A percentile compares a stretch with the other conserved stretches of the same genome.
Conservation (phyloP, 1,140 invertebrate species). For the Neocloeon triangulifer region DNA sequence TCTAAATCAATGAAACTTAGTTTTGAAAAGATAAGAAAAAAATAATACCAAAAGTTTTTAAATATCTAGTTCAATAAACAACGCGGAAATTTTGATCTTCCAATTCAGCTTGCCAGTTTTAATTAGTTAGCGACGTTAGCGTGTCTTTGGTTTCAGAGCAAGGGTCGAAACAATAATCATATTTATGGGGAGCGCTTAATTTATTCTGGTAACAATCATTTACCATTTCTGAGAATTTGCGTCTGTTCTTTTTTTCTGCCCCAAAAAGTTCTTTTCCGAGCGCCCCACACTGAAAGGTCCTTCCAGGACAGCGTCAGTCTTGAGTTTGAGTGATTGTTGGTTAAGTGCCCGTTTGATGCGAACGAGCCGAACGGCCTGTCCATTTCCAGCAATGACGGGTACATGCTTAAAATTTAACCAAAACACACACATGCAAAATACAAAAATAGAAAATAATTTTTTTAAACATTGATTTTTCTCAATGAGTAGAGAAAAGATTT, state of each 20-base stretch:
- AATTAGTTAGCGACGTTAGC: neutral
- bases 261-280: constrained; percentile 8
- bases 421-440: too few species aligned
- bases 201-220: neutral
- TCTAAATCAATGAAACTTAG: too few species aligned
- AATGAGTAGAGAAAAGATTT: too few species aligned
- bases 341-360: too few species aligned
- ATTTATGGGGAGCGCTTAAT: neutral
- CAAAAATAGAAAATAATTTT: too few species aligned
- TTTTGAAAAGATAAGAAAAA: too few species aligned
- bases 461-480: too few species aligned
- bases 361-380: too few species aligned
- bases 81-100: neutral
- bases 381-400: too few species aligned
- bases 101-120: constrained; percentile 4
- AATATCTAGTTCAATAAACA: too few species aligned
- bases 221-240: constrained; percentile 11
- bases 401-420: too few species aligned
- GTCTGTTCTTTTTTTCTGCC: constrained; percentile 7
- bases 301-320: constrained; percentile 11
- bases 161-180: constrained; percentile 3
- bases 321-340: constrained; percentile 6
- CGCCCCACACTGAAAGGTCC: constrained; percentile 11
- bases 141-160: constrained; percentile 3
- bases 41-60: too few species aligned